Conservation (phyloP, 2,113 vertebrate genomes). For the Aptenodytes patagonicus region DNA sequence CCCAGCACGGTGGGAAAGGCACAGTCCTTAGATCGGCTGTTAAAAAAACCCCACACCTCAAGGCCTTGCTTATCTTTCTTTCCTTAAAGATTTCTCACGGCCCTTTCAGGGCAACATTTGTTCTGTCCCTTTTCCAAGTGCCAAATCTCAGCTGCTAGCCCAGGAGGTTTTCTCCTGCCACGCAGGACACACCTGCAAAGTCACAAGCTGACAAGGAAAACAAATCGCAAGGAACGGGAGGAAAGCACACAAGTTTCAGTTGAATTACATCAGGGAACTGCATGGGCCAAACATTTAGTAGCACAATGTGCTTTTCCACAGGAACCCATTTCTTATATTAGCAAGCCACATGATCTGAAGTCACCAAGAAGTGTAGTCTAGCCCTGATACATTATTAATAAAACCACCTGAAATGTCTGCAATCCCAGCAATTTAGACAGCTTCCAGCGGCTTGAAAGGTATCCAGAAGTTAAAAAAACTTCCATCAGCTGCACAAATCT, state of each 20-base stretch:
- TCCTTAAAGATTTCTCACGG: background rate
- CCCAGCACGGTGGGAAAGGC: background rate
- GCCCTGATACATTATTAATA: background rate
- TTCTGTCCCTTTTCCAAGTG: background rate
- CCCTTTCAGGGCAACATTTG: background rate
- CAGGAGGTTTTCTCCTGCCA: background rate
- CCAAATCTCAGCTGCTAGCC: background rate
- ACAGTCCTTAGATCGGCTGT: background rate
- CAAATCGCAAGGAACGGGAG: background rate
- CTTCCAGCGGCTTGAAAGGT: background rate
- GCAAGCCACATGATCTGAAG: background rate
- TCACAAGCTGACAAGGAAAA: background rate
- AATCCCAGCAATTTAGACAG: background rate
- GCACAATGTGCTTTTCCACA: background rate
- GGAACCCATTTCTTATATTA: background rate
- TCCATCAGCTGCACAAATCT: background rate
- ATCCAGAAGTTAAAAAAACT: background rate
- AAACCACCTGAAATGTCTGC: background rate
- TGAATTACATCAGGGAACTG: background rate
- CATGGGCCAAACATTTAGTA: background rate
- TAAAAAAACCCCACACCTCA: background rate
- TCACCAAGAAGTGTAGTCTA: background rate
- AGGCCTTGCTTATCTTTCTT: background rate
- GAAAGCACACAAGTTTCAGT: background rate
- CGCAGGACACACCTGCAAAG: background rate